Evolutionary conservation across 2,888 invertebrate genomes (phyloP).

Genomic region (Machimus rusticus): DNA sequence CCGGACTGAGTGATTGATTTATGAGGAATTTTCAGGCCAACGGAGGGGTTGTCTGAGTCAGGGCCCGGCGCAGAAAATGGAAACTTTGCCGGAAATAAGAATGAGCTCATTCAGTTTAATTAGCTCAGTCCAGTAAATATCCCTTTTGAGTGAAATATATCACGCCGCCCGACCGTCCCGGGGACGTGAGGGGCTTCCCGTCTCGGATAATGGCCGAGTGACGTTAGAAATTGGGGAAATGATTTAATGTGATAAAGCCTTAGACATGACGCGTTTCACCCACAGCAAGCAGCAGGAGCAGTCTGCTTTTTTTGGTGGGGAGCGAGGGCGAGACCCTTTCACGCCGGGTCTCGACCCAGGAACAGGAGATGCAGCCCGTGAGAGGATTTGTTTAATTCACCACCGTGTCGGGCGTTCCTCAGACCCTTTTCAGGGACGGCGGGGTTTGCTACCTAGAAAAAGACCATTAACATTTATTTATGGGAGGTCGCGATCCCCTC

Average conservation of each 20-base stretch:
- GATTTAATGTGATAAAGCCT: slow-evolving; percentile 25
- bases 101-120: slow-evolving; percentile 40
- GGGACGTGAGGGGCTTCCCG: neutral
- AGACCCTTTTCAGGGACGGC: neutral
- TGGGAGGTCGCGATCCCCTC: neutral
- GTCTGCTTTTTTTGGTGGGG: neutral
- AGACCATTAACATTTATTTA: neutral
- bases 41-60: slow-evolving; percentile 31
- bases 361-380: neutral
- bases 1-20: slow-evolving; percentile 38
- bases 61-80: neutral
- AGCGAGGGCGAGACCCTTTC: neutral
- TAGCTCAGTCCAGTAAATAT: slow-evolving; percentile 40
- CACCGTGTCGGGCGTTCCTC: neutral
- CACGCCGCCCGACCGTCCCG: neutral
- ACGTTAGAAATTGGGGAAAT: slow-evolving; percentile 35
- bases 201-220: slow-evolving; percentile 31
- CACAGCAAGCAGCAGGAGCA: neutral
- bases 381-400: neutral
- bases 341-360: neutral
- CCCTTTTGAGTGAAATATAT: slow-evolving; percentile 40
- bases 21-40: slow-evolving; percentile 38
- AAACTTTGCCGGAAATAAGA: slow-evolving; percentile 39
- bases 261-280: slow-evolving; percentile 8
- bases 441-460: neutral